Conservation (phyloP, 1,140 invertebrate genomes). For the Diploscapter pachys region DNA sequence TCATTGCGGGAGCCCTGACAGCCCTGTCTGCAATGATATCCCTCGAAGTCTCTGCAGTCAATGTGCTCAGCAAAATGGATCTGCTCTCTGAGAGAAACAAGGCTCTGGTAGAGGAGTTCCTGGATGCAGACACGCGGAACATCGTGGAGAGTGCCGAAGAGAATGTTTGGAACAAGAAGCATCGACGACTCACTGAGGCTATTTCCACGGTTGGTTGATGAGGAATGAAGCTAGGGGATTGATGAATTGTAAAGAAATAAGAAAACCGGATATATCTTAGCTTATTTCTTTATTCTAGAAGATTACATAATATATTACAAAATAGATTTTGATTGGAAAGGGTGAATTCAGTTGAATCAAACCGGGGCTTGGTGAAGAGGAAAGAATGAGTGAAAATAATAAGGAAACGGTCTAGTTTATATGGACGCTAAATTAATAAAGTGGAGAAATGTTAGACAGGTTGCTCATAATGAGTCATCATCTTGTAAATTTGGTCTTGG, state of each 20-base stretch:
- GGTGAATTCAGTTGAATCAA: no score
- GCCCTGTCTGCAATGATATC: slow-evolving; percentile 94
- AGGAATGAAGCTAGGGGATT: no score
- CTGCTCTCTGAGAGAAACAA: slow-evolving; percentile 72
- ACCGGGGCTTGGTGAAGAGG: no score
- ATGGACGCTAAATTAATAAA: not conserved
- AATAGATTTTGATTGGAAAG: no score
- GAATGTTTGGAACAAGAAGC: slow-evolving; percentile 35
- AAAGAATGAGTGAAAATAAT: no score
- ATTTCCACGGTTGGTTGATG: slow-evolving; percentile 29
- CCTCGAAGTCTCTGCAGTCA: slow-evolving; percentile 80
- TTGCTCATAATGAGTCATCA: no score
- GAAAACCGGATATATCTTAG: no score
- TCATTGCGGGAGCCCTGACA: slow-evolving; percentile 86
- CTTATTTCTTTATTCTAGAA: no score
- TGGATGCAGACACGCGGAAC: slow-evolving; percentile 33
- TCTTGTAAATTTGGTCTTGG: no score
- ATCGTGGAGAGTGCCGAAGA: slow-evolving; percentile 28
- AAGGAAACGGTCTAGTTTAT: not conserved
- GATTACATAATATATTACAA: no score
- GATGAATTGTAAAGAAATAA: no score
- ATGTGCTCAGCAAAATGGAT: slow-evolving; percentile 92
- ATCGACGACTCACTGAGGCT: slow-evolving; percentile 36
- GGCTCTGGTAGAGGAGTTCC: slow-evolving; percentile 32
- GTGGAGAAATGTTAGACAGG: no score